A percentile compares a stretch with the other conserved stretches of the same genome.
These are phyloP conservation scores for Phataginus tetradactyla DNA, from an alignment of 2,797 vertebrate genomes.

Conservation along the genomic window DNA sequence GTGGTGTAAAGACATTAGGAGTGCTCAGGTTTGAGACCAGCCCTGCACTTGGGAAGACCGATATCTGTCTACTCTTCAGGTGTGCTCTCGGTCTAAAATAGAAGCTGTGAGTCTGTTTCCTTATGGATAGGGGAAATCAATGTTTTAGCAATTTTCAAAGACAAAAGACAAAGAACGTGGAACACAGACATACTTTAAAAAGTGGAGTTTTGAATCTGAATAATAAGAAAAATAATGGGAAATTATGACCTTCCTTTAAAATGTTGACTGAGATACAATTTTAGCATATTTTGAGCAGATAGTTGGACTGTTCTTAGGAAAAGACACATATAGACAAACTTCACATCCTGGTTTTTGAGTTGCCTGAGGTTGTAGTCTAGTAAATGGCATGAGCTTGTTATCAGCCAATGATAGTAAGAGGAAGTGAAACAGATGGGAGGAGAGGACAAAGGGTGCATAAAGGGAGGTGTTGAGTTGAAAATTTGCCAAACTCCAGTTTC, in stretches of 20 bases:
- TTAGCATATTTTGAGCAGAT: neutral
- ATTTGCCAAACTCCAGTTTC: neutral
- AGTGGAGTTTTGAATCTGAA: neutral
- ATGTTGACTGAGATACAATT: neutral
- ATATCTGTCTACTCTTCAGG: neutral
- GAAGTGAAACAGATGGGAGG: neutral
- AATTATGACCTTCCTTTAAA: neutral
- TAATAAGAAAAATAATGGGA: neutral
- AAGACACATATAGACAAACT: neutral
- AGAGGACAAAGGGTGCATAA: neutral
- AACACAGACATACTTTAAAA: neutral
- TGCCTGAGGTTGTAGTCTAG: neutral
- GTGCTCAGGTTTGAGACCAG: neutral
- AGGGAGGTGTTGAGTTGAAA: neutral
- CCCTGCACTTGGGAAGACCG: neutral
- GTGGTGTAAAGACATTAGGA: neutral
- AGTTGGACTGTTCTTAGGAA: neutral
- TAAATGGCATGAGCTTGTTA: neutral
- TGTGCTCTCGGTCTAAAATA: neutral
- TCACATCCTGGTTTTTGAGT: neutral
- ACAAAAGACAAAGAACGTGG: neutral
- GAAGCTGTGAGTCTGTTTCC: neutral
- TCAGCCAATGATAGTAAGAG: neutral
- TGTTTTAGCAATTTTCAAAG: neutral
- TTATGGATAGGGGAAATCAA: neutral